A percentile compares a stretch with the other conserved stretches of the same genome.
Conservation (phyloP, 2,888 invertebrate genomes). For the Tetranychus piercei region DNA sequence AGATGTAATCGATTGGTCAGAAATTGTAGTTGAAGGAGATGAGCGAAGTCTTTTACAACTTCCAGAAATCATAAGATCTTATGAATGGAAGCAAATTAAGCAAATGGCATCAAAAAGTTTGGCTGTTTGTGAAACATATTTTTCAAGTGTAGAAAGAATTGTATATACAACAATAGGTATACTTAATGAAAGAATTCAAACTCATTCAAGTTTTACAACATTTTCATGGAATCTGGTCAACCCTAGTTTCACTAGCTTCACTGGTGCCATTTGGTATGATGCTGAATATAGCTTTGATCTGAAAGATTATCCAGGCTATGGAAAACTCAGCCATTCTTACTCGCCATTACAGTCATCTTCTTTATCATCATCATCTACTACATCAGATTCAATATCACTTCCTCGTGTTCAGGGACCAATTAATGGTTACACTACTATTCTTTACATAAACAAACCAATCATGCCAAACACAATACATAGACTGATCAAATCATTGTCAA, state of each 20-base stretch:
- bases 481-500: conserved; percentile 62
- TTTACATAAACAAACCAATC: conserved; percentile 42
- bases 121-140: conserved; percentile 72
- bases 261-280: conserved; percentile 15
- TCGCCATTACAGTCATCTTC: neutral
- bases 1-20: conserved; percentile 90
- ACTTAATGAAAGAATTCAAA: conserved; percentile 64
- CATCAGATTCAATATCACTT: neutral
- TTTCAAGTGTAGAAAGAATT: conserved; percentile 90
- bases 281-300: conserved; percentile 6
- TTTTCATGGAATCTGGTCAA: conserved; percentile 58
- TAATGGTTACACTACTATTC: conserved; percentile 55
- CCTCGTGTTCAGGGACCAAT: conserved; percentile 28
- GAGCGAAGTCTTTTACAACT: conserved; percentile 64
- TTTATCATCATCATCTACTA: neutral
- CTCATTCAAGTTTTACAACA: conserved; percentile 54
- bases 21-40: conserved; percentile 80
- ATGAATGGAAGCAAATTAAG: conserved; percentile 60
- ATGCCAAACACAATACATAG: conserved; percentile 55
- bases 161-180: conserved; percentile 88
- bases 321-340: neutral
- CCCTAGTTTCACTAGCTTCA: conserved; percentile 17
- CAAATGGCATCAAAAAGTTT: conserved; percentile 31
- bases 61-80: conserved; percentile 75
- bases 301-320: conserved; percentile 11